Conservation (phyloP, 2,888 invertebrate species). For the Hydriomena furcata region DNA sequence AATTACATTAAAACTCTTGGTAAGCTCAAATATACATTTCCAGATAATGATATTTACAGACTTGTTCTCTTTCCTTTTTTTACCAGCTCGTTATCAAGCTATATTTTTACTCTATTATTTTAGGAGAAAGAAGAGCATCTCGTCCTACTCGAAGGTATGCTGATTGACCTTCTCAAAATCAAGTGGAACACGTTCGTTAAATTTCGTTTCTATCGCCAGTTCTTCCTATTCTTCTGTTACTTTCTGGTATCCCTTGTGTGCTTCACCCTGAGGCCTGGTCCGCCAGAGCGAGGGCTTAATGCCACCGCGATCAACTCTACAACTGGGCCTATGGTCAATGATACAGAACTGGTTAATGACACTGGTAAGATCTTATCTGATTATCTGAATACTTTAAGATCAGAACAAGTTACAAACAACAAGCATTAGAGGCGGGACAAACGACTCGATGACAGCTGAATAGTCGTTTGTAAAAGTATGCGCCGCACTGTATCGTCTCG, state of each 20-base stretch:
- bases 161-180: constrained; percentile 96
- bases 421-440: too few species aligned
- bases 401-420: too few species aligned
- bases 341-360: constrained; percentile 59
- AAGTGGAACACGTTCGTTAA: constrained; percentile 99
- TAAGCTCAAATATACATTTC: too few species aligned
- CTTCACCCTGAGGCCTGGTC: constrained; percentile 95
- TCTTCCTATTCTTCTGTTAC: constrained; percentile 94
- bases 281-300: constrained; percentile 81
- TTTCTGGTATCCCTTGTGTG: constrained; percentile 94
- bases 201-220: constrained; percentile 96
- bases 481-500: too few species aligned
- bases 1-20: too few species aligned
- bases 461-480: too few species aligned
- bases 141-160: constrained; percentile 96
- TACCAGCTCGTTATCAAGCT: too few species aligned
- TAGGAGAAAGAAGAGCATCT: constrained; percentile 97
- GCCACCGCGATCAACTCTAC: constrained; percentile 65
- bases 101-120: not conserved
- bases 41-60: too few species aligned
- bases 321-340: constrained; percentile 51
- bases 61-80: too few species aligned
- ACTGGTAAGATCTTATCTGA: constrained; percentile 62
- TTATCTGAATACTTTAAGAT: too few species aligned
- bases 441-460: too few species aligned